Evolutionary conservation across 2,797 vertebrate species (phyloP).

Genomic region (Choloepus didactylus): DNA sequence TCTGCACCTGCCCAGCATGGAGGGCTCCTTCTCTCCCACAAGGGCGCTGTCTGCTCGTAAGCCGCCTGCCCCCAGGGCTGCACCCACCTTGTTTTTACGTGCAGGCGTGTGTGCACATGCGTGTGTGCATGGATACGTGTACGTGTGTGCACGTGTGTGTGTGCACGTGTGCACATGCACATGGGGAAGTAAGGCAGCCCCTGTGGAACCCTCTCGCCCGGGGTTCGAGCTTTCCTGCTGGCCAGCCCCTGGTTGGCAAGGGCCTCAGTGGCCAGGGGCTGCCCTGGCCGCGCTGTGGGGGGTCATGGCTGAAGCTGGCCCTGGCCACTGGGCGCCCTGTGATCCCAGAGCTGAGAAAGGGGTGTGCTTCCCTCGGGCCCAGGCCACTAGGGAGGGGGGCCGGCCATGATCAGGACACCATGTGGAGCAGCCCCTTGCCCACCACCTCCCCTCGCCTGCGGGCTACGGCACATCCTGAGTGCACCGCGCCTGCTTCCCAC

Average conservation of each 20-base stretch:
- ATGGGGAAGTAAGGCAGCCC: too few relatives aligned
- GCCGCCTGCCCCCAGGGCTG: too few relatives aligned
- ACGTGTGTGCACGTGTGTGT: too few relatives aligned
- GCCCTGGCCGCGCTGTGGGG: too few relatives aligned
- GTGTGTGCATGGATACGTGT: too few relatives aligned
- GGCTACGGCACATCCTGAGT: too few relatives aligned
- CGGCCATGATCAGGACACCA: too few relatives aligned
- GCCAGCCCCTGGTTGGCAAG: background rate
- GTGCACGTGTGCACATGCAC: too few relatives aligned
- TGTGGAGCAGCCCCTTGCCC: too few relatives aligned
- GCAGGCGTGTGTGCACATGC: too few relatives aligned
- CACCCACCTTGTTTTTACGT: too few relatives aligned
- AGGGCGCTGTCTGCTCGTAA: background rate
- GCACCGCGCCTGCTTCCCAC: background rate
- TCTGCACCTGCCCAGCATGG: background rate
- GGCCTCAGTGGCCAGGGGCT: background rate
- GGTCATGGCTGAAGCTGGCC: rapidly evolving
- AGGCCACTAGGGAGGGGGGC: background rate
- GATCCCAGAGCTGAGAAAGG: background rate
- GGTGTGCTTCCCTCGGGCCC: background rate
- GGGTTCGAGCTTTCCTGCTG: rapidly evolving
- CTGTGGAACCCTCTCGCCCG: background rate
- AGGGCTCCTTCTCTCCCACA: rapidly evolving
- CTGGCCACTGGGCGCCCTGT: background rate
- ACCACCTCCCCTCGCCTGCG: too few relatives aligned